Evolutionary conservation across 1,140 invertebrate species (phyloP).

Genomic region (Calephelis virginiensis): DNA sequence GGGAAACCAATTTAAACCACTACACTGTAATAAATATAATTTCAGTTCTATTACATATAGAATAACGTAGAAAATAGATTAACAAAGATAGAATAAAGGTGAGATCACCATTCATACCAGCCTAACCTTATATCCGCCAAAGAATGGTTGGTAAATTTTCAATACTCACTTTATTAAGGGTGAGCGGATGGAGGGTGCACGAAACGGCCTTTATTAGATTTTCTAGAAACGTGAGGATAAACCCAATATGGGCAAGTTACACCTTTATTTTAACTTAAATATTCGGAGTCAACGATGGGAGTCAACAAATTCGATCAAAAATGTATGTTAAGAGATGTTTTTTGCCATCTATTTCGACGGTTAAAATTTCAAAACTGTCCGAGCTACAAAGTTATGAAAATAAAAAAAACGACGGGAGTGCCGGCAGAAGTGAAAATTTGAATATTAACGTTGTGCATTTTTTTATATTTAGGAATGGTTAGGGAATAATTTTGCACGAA

Average conservation of each 20-base stretch:
- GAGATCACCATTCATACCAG: conserved; percentile 57
- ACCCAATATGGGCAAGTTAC: conserved; percentile 56
- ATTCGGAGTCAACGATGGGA: background rate
- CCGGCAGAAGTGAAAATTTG: no score
- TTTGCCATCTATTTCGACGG: no score
- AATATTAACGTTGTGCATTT: no score
- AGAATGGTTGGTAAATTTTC: conserved; percentile 80
- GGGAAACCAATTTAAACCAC: conserved; percentile 47
- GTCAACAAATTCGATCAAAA: background rate
- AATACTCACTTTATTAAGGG: conserved; percentile 79
- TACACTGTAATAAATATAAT: conserved; percentile 21
- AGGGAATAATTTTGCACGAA: no score
- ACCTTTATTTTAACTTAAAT: conserved; percentile 45
- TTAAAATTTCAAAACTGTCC: no score
- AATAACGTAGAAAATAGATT: conserved; percentile 32
- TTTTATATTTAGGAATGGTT: no score
- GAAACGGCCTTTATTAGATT: conserved; percentile 77
- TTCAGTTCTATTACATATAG: conserved; percentile 25
- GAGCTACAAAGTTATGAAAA: no score
- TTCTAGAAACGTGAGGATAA: conserved; percentile 68
- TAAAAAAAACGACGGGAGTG: no score
- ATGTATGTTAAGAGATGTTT: background rate
- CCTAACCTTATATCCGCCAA: conserved; percentile 75
- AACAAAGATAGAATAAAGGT: conserved; percentile 42
- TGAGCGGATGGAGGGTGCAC: conserved; percentile 62